Evolutionary conservation across 2,113 vertebrate species (phyloP), one percentile per base, ranked within the genome.

Genomic region (Nibea coibor): DNA sequence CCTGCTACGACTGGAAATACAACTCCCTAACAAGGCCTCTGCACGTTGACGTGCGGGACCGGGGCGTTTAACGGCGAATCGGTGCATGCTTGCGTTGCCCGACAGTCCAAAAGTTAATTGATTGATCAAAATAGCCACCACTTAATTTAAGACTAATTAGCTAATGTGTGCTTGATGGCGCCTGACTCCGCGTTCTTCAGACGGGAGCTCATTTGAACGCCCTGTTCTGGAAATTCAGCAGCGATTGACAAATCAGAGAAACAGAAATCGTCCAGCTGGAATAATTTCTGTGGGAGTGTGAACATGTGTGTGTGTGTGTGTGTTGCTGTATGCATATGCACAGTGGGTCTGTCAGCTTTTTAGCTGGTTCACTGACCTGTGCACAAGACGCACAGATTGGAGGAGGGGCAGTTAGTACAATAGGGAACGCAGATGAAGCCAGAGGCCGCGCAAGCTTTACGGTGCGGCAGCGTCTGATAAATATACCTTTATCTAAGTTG

Each of bases 331-430:
- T 26, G 82, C 61, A n/a, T 70, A 42, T 59, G 72, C 39, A 51
- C 72, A 65, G 35, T 42, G 59, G 4, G 42, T 71, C 63, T 51
- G 64, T 75, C 51, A 3, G 78, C 69, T 77, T n/a, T 62, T 24
- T 39, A 8, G 39, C 45, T 35, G 22, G 78, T 59, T 87, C 90
- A 76, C 12, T 92, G 91, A 92, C 91, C 90, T 88, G 87, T 87
- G 81, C 73, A 82, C 65, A 80, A 80, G 42, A 78, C 78, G 80
- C 80, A 89, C 82, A 78, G 51, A 68, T 10, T 65, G 75, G 75
- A 53, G 67, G 20, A 54, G 71, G 72, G 80, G 48, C 43, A 71
- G 82, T 86, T 70, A 79, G 54, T 17, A 72, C 42, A 63, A 79
- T 14, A 73, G 69, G 6, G 26, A 65, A 58, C 17, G 14, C 14